Evolutionary conservation across 1,140 invertebrate species (phyloP), one percentile per base, ranked within the genome.

Genomic region (Lethrus apterus): DNA sequence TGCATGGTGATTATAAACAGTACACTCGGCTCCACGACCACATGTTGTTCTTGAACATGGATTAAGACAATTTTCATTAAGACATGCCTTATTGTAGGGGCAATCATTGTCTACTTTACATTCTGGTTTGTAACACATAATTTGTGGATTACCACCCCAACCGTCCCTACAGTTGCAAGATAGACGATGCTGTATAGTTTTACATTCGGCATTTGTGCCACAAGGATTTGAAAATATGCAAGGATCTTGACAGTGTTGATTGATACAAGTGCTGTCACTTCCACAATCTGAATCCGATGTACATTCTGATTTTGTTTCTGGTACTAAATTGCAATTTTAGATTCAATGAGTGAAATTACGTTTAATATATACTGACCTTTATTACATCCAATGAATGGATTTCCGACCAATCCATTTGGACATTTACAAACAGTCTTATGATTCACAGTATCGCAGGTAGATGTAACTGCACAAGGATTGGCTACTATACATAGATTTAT

Each of bases 111-210:
- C 84, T 3, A 72, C 66, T 54, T 78, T 81, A 69, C 91, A 94
- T 70, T 90, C 86, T 15, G 86, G 84, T 77, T 84, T 89, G 65
- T 86, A 91, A 58, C 90, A 94, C 55, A 81, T 74, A 4, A 81
- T 63, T 67, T 90, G 80, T 21, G 91, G 89, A 68, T 94, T 85
- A 52, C 91, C 91, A 38, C 84, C 86, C 68, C 83, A 89, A 30
- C 86, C 86, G 32, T 80, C 75, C 17, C 84, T 85, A 67, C 90
- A 93, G 50, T 76, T 76, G 60, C 89, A 93, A 7, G 78, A 79
- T 3, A 88, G 84, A 55, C 84, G 77, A 60, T 89, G 86, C 51
- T 79, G 71, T 14, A 72, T 68, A 0, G 84, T 80, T 10, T 78
- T 68, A 57, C 90, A 93, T 41, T 87, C 75, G 0, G 89, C 87